Percentiles rank a stretch among this genome's conserved stretches.
phyloP scores from a whole-genome alignment of 1,140 invertebrate genomes.

The Plodia interpunctella region DNA sequence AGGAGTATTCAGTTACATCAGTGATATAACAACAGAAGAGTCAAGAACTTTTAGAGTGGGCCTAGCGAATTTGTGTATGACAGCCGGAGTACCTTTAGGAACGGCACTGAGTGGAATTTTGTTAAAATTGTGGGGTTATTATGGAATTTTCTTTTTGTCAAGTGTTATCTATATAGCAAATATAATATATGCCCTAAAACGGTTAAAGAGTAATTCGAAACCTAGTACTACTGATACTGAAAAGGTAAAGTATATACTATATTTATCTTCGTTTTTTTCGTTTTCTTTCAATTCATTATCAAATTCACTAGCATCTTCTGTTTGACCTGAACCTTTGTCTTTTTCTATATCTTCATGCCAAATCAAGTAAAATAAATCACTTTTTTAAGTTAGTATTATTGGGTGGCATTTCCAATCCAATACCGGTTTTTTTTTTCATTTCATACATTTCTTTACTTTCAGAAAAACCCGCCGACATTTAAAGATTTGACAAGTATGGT shows the following conservation, averaged over 20 bases:
- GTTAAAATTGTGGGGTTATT: constrained; percentile 63
- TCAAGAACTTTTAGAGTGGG: constrained; percentile 77
- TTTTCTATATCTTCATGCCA: too few species aligned
- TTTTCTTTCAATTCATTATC: too few species aligned
- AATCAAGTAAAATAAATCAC: too few species aligned
- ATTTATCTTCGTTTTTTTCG: background rate
- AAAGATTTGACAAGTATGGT: constrained; percentile 40
- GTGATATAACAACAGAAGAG: constrained; percentile 77
- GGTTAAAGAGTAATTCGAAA: constrained; percentile 56
- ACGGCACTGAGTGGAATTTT: constrained; percentile 69
- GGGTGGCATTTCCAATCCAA: too few species aligned
- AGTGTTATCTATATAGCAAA: constrained; percentile 51
- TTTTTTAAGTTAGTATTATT: too few species aligned
- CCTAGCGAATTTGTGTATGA: constrained; percentile 76
- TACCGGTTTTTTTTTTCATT: too few species aligned
- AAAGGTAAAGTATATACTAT: constrained; percentile 40
- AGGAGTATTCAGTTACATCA: constrained; percentile 79
- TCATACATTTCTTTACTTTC: too few species aligned
- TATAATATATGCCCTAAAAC: constrained; percentile 54
- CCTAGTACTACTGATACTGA: constrained; percentile 29
- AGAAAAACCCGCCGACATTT: constrained; percentile 38
- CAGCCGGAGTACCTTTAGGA: constrained; percentile 66
- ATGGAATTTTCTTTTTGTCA: constrained; percentile 66
- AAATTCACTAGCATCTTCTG: too few species aligned
- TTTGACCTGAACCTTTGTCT: too few species aligned